These are phyloP conservation scores for Acholoe squamosa DNA, from an alignment of 2,888 invertebrate genomes.

Conservation along the genomic window DNA sequence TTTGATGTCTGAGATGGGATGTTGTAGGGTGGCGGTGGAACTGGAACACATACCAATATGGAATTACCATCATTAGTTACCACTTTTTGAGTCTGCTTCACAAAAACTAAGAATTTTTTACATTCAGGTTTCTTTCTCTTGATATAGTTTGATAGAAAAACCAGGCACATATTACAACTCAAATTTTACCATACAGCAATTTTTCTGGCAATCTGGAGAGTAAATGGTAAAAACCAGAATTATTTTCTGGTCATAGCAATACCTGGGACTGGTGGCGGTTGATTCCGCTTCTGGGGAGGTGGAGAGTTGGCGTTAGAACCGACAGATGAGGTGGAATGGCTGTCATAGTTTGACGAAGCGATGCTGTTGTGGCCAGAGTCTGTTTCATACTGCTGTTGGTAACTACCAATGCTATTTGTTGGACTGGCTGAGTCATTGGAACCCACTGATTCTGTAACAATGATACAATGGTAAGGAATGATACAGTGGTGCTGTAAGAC, in stretches of 20 bases:
- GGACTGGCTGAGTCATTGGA: conserved; percentile 85
- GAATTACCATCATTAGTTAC: too few species aligned
- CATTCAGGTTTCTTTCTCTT: too few species aligned
- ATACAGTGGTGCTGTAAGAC: too few species aligned
- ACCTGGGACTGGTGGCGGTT: conserved; percentile 51
- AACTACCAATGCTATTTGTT: conserved; percentile 80
- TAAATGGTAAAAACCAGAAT: not conserved
- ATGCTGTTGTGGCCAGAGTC: conserved; percentile 82
- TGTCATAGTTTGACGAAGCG: conserved; percentile 80
- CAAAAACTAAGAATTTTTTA: too few species aligned
- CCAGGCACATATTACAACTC: too few species aligned
- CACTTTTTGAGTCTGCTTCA: too few species aligned
- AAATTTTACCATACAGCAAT: too few species aligned
- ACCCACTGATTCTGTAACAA: conserved; percentile 56
- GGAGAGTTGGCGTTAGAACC: conserved; percentile 76
- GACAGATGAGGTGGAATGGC: conserved; percentile 81
- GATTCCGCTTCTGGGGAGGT: conserved; percentile 70
- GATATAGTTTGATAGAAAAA: too few species aligned
- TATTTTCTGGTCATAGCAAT: not conserved
- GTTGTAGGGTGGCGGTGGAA: conserved; percentile 47
- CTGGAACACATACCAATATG: not conserved
- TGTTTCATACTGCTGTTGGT: conserved; percentile 78
- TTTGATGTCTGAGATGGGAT: conserved; percentile 13
- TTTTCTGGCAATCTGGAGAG: too few species aligned
- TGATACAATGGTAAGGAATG: too few species aligned